Evolutionary conservation across 1,140 invertebrate species (phyloP).

Genomic region (Drosophila biarmipes): DNA sequence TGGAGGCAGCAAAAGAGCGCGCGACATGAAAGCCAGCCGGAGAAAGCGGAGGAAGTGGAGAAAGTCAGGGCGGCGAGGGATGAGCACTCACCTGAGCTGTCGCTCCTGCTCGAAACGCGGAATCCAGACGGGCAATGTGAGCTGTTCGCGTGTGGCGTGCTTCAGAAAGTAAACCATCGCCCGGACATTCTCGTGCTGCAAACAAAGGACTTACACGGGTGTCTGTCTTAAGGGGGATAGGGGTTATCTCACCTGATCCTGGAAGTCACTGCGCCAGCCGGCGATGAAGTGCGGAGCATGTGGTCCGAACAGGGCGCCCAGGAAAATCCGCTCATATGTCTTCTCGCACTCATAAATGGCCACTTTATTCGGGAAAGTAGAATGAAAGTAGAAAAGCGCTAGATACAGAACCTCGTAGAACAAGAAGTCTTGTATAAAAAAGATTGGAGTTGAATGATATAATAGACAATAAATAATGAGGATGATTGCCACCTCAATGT

Average conservation of each 20-base stretch:
- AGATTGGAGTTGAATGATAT: too few relatives aligned
- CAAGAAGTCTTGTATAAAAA: too few relatives aligned
- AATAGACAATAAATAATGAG: too few relatives aligned
- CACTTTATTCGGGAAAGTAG: conserved; percentile 72
- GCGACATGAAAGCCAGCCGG: conserved; percentile 24
- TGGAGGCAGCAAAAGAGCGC: conserved; percentile 30
- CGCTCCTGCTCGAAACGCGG: conserved; percentile 75
- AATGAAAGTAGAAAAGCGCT: too few relatives aligned
- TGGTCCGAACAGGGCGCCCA: conserved; percentile 91
- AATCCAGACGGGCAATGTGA: conserved; percentile 78
- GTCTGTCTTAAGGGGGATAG: not conserved
- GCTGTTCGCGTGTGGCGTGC: conserved; percentile 86
- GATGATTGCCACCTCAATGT: too few relatives aligned
- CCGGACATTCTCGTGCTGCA: conserved; percentile 89
- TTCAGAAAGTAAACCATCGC: conserved; percentile 91
- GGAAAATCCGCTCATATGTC: conserved; percentile 91
- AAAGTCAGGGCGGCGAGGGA: not conserved
- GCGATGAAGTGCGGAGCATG: conserved; percentile 91
- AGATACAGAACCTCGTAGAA: too few relatives aligned
- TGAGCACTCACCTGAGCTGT: conserved; percentile 74
- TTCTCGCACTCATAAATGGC: conserved; percentile 91
- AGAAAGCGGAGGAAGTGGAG: conserved; percentile 6
- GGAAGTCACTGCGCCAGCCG: conserved; percentile 93
- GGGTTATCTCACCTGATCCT: conserved; percentile 85
- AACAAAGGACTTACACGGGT: conserved; percentile 29